These are phyloP conservation scores for Orthonyx spaldingii DNA, from an alignment of 2,113 vertebrate genomes.

Conservation along the genomic window DNA sequence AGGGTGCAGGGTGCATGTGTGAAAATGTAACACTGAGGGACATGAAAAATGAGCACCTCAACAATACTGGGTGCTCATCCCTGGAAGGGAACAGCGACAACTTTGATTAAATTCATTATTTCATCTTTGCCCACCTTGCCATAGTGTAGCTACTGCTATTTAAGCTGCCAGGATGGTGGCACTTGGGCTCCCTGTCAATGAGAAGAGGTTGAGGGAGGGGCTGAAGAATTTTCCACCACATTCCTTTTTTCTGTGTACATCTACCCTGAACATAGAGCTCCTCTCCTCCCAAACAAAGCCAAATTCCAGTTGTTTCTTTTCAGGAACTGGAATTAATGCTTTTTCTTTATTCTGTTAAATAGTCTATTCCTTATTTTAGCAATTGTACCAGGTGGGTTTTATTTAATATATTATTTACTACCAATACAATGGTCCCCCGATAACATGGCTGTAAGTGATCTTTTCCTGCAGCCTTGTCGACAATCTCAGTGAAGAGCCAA, in stretches of 20 bases:
- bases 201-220: not conserved
- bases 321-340: not conserved
- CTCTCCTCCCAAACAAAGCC: not conserved
- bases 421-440: not conserved
- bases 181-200: not conserved
- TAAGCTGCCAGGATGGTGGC: not conserved
- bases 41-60: not conserved
- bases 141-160: not conserved
- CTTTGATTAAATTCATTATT: not conserved
- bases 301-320: not conserved
- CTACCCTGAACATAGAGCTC: not conserved
- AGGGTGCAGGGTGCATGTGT: rapidly evolving
- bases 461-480: not conserved
- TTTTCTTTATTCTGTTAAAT: not conserved
- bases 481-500: not conserved
- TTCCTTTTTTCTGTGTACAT: not conserved
- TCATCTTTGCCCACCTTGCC: not conserved
- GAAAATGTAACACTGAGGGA: not conserved
- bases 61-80: not conserved
- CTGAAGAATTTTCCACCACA: not conserved
- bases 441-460: not conserved
- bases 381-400: not conserved
- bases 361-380: not conserved
- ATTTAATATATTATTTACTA: not conserved
- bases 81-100: rapidly evolving